These are phyloP conservation scores for Okamejei kenojei DNA, from an alignment of 2,797 vertebrate species.

Conservation along the genomic window DNA sequence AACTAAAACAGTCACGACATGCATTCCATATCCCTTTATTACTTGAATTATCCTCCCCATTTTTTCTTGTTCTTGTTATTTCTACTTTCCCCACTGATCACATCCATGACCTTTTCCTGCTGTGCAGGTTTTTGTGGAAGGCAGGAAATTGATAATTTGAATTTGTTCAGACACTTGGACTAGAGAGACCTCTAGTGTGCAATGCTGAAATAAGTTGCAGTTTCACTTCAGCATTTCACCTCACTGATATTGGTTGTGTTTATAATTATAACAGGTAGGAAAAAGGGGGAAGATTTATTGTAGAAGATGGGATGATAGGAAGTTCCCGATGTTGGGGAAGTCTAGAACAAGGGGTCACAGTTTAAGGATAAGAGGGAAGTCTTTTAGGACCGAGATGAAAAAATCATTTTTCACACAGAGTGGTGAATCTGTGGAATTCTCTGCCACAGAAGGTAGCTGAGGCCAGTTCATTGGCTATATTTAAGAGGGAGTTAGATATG, in stretches of 20 bases:
- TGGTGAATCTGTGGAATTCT: too few relatives aligned
- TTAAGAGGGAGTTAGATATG: too few relatives aligned
- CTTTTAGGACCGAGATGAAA: too few relatives aligned
- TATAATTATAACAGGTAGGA: too few relatives aligned
- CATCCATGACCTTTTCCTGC: background rate
- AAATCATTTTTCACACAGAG: too few relatives aligned
- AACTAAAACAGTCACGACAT: background rate
- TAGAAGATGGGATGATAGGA: too few relatives aligned
- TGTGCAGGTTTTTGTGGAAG: background rate
- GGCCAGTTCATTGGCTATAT: too few relatives aligned
- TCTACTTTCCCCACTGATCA: background rate
- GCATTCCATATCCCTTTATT: background rate
- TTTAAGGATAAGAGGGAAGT: too few relatives aligned
- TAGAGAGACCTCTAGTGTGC: conserved; percentile 24
- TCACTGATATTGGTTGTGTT: background rate
- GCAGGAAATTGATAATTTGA: background rate
- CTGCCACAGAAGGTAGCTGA: too few relatives aligned
- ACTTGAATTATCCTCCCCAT: background rate
- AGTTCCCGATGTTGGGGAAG: too few relatives aligned
- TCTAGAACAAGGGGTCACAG: too few relatives aligned
- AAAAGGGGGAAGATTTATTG: background rate
- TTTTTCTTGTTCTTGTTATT: background rate
- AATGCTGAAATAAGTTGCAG: background rate
- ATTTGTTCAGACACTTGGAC: background rate
- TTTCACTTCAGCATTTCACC: background rate